Base-by-base conservation (phyloP, 2,888 invertebrate genomes). In the Xanthorhoe designata region DNA sequence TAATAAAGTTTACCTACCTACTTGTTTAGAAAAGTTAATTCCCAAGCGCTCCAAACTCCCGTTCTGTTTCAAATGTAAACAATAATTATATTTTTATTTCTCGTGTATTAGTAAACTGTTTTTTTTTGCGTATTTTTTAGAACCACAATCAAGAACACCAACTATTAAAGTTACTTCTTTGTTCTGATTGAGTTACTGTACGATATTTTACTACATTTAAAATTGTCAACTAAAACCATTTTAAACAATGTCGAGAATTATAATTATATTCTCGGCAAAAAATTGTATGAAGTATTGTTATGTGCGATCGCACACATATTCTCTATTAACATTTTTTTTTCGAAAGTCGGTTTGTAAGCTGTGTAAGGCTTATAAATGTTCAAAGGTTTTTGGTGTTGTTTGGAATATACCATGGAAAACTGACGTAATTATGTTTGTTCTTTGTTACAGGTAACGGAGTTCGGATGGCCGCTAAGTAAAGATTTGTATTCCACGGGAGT, bases 401-500 rank as follows among this genome's bases (percentile, higher is more conserved):
- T 29, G n/a, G 49, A 50, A 17, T 38, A 13, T 6, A 53, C 17
- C 45, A 52, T 51, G 18, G 45, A 64, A 47, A 35, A 61, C 58
- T 51, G 51, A 47, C 50, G 45, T 68, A 68, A 70, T 70, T 68
- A 64, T 64, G 68, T 69, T 68, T 69, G 55, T 69, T 50, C 47
- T 65, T 70, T 72, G 70, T 74, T 74, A 19, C 74, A 74, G 74
- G 74, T 74, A 74, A 66, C 64, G 29, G 59, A 57, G 32, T 61
- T 66, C 13, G 49, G 58, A 68, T 65, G 55, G 52, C 66, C 51
- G 61, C 56, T 61, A 52, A 61, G 60, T n/a, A 59, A 18, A 10
- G 17, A 57, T 71, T 66, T 64, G 67, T 69, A 67, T 61, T 63
- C 65, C 35, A 63, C 18, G 63, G 42, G 56, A 15, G 49, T 38